Evolutionary conservation across 2,797 vertebrate genomes (phyloP), one percentile per base, ranked within the genome.

Genomic region (Tokudaia tokunoshimensis): DNA sequence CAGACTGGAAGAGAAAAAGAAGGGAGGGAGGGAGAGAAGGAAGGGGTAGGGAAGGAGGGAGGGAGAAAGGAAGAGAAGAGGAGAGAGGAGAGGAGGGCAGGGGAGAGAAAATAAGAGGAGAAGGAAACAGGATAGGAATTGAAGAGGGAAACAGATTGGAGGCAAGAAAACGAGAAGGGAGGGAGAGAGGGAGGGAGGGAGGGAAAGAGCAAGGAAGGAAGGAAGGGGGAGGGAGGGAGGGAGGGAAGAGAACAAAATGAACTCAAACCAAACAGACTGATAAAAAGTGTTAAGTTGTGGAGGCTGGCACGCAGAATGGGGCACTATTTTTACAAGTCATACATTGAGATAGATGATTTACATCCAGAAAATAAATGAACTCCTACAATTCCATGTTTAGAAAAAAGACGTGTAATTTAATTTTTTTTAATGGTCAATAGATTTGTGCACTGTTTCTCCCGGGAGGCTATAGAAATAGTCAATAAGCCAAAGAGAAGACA

Each of bases 401-500:
- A 92, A 59, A 75, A 86, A 34, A 47, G 29, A 59, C 1, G 17
- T 63, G 41, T 34, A 89, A 59, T 4, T 20, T 52, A 83, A 37
- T 37, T 92, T 86, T 81, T 78, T 2, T 75, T 72, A 74, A 52
- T 55, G 72, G 76, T 70, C 57, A 63, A 50, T 92, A 37, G 34
- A 84, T 72, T 93, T 91, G 44, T 95, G 80, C 19, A 87, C 29
- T 61, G 75, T 88, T 97, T 92, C 76, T 96, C 44, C 20, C 11
- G 55, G 88, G 87, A 91, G 80, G 52, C 74, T 67, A 22, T 4
- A 44, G 12, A 89, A 87, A n/a, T 47, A 75, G 86, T n/a, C 80
- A 78, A 44, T 52, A 74, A 92, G 59, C 34, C 65, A 22, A 67
- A 29, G 76, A 88, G 82, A 93, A 82, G 20, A 84, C 20, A 14